Percentiles rank a stretch among this genome's conserved stretches.
Conservation (phyloP, 1,140 invertebrate genomes). For the Bombus haemorrhoidalis region DNA sequence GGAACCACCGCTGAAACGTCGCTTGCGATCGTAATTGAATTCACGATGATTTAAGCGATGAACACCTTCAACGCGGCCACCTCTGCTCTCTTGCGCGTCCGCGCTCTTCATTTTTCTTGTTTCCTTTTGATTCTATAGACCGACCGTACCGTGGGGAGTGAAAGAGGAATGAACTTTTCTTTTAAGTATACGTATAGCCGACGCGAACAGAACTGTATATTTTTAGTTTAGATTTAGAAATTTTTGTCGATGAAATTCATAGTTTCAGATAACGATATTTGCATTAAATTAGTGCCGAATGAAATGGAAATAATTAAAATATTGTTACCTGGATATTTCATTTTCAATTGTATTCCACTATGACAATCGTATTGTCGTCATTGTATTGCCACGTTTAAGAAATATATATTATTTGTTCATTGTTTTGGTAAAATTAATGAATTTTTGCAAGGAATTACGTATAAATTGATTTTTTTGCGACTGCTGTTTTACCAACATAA, state of each 20-base stretch:
- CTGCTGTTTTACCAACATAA: no score
- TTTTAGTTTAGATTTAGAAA: background rate
- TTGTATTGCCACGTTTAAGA: no score
- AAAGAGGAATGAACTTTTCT: background rate
- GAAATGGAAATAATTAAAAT: no score
- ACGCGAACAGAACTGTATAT: background rate
- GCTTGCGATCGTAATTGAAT: conserved; percentile 30
- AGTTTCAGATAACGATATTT: background rate
- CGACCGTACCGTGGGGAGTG: background rate
- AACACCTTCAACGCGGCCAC: background rate
- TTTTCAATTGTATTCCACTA: no score
- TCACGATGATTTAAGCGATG: background rate
- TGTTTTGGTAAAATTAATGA: no score
- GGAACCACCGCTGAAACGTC: background rate
- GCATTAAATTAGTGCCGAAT: no score
- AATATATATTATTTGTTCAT: no score
- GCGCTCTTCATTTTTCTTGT: background rate
- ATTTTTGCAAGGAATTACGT: no score
- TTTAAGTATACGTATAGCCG: background rate
- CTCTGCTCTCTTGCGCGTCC: background rate
- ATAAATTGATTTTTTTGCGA: no score
- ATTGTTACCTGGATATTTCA: no score
- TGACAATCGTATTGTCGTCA: no score
- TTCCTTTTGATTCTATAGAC: background rate
- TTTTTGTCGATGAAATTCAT: background rate